Evolutionary conservation across 1,140 invertebrate species (phyloP), one percentile per base, ranked within the genome.

Genomic region (Rhagoletis zephyria): DNA sequence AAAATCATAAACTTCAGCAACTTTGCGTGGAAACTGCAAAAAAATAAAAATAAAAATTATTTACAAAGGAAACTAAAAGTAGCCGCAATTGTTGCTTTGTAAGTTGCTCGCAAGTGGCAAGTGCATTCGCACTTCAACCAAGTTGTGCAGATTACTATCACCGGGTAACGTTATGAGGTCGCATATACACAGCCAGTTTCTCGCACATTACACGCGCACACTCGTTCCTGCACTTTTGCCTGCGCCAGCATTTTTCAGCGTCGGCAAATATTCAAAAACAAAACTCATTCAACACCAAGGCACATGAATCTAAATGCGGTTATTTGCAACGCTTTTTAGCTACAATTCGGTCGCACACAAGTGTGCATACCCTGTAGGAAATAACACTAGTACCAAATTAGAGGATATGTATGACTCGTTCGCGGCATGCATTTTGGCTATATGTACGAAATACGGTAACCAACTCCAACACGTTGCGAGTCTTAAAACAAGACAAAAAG

Each of bases 91-190:
- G 67, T 74, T 74, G 67, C 45, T 56, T 48, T 12, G 42, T 16
- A 74, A 74, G 67, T 74, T 16, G 67, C 45, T 74, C 40, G 40
- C 67, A 42, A 74, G 67, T 74, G 67, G 42, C 14, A n/a, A 74
- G 12, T 74, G 67, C 67, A 48, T 74, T 48, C 67, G 16, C 67
- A 74, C 67, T 74, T 74, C 67, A 74, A 74, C 67, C 14, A 9
- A 42, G 45, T 16, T 74, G 67, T 40, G n/a, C 67, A 40, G 45
- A 74, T n/a, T 74, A 9, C 42, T 74, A 74, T 6, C 16, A 74
- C 67, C 14, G 40, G 16, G 67, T 12, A 74, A 16, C 14, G 4
- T 74, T 74, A 74, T 48, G 14, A n/a, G 67, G 67, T 42, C 40
- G 45, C 42, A 48, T 40, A 16, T 42, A n/a, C 16, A n/a, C 10